A percentile compares a stretch with the other conserved stretches of the same genome.
Evolutionary conservation across 2,113 vertebrate species (phyloP).

Genomic region (Gasterosteus aculeatus): DNA sequence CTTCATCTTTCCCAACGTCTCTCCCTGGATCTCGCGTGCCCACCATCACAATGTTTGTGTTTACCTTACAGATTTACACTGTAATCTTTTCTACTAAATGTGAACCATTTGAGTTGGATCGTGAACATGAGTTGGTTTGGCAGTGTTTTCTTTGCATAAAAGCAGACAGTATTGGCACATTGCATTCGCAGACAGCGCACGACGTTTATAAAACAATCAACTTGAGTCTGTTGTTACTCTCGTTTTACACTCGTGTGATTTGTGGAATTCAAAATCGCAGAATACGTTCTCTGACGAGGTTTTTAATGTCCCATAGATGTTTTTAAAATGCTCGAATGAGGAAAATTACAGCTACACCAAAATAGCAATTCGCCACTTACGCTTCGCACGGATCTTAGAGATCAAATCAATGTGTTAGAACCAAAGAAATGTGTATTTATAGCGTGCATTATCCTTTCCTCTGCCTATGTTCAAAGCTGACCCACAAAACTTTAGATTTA

Average conservation of each 20-base stretch:
- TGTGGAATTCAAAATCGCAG: neutral
- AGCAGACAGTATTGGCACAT: conserved; percentile 33
- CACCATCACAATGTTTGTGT: conserved; percentile 52
- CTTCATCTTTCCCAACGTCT: conserved; percentile 8
- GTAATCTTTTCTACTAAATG: conserved; percentile 48
- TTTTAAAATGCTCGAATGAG: neutral
- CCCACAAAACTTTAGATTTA: neutral
- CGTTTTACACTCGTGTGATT: neutral
- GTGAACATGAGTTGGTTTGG: conserved; percentile 42
- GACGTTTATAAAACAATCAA: conserved; percentile 41
- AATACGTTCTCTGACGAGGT: neutral
- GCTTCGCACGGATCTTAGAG: no score
- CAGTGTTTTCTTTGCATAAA: conserved; percentile 49
- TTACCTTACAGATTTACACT: conserved; percentile 50
- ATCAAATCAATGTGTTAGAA: neutral
- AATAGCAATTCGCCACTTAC: neutral
- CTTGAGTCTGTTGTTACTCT: neutral
- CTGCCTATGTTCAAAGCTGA: neutral
- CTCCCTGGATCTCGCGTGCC: neutral
- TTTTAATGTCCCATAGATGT: neutral
- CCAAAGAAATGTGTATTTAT: neutral
- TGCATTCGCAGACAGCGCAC: conserved; percentile 11
- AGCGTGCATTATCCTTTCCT: neutral
- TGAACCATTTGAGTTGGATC: conserved; percentile 39
- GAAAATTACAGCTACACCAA: neutral